Percentiles rank a stretch among this genome's conserved stretches.
Conservation (phyloP, 2,888 invertebrate species). For the Entomobrya multifasciata region DNA sequence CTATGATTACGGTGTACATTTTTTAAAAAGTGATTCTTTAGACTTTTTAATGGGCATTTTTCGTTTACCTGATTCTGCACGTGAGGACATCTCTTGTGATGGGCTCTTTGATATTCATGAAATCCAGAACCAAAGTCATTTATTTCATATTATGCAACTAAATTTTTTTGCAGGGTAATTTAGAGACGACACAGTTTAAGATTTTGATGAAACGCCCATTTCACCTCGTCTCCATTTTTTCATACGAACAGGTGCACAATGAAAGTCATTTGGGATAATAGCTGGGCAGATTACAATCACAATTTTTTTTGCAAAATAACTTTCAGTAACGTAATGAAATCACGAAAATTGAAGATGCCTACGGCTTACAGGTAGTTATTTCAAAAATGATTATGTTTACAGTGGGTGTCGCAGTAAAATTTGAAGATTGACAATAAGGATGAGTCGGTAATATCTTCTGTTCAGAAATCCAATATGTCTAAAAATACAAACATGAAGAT, state of each 20-base stretch:
- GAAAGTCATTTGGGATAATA: constrained; percentile 9
- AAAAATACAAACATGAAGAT: neutral
- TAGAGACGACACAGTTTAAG: neutral
- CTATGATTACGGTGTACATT: too few relatives aligned
- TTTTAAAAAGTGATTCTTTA: too few relatives aligned
- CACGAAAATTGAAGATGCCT: constrained; percentile 46
- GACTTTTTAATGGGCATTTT: too few relatives aligned
- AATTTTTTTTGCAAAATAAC: constrained; percentile 31
- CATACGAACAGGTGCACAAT: neutral
- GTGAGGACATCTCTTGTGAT: too few relatives aligned
- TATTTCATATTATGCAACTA: too few relatives aligned
- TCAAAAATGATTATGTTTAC: constrained; percentile 7
- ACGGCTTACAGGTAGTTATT: constrained; percentile 39
- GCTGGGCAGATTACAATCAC: constrained; percentile 10
- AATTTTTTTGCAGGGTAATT: too few relatives aligned
- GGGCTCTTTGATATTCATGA: too few relatives aligned
- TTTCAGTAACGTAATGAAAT: constrained; percentile 32
- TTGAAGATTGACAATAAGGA: too few relatives aligned
- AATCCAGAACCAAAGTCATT: too few relatives aligned
- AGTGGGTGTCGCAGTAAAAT: constrained; percentile 8
- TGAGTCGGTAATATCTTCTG: neutral
- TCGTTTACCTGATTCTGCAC: too few relatives aligned
- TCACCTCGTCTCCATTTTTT: constrained; percentile 20
- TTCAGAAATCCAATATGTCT: neutral
- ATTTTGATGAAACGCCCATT: constrained; percentile 30